These are phyloP conservation scores for Rhagoletis zephyria DNA, from an alignment of 1,140 invertebrate species.

Conservation along the genomic window DNA sequence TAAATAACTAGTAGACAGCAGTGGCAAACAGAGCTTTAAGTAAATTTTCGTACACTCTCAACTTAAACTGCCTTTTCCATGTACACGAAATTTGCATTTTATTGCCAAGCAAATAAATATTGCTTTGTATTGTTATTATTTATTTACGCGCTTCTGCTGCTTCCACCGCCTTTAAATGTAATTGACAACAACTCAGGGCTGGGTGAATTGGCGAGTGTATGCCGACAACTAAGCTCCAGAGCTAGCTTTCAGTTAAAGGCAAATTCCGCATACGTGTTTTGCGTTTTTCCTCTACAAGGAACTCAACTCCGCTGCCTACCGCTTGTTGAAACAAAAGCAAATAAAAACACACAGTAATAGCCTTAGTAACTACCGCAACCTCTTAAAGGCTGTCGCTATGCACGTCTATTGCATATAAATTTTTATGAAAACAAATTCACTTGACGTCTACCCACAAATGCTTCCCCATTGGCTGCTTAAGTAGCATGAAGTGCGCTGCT, in stretches of 20 bases:
- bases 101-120: conserved; percentile 24
- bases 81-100: conserved; percentile 13
- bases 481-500: too few relatives aligned
- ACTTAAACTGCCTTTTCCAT: not conserved
- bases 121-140: conserved; percentile 36
- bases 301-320: not conserved
- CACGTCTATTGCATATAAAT: conserved; percentile 12
- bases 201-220: not conserved
- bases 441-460: too few relatives aligned
- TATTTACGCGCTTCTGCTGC: not conserved
- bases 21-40: not conserved
- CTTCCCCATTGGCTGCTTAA: too few relatives aligned
- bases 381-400: not conserved
- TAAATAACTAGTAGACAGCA: not conserved
- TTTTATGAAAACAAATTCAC: not conserved
- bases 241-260: not conserved
- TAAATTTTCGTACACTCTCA: not conserved
- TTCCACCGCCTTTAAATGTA: not conserved
- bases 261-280: conserved; percentile 43
- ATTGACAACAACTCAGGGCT: conserved; percentile 14
- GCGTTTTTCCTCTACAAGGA: not conserved
- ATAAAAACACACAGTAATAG: too few relatives aligned
- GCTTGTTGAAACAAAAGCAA: not conserved
- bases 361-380: not conserved
- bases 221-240: not conserved